Evolutionary conservation across 1,140 invertebrate genomes (phyloP).

Genomic region (Maconellicoccus hirsutus): DNA sequence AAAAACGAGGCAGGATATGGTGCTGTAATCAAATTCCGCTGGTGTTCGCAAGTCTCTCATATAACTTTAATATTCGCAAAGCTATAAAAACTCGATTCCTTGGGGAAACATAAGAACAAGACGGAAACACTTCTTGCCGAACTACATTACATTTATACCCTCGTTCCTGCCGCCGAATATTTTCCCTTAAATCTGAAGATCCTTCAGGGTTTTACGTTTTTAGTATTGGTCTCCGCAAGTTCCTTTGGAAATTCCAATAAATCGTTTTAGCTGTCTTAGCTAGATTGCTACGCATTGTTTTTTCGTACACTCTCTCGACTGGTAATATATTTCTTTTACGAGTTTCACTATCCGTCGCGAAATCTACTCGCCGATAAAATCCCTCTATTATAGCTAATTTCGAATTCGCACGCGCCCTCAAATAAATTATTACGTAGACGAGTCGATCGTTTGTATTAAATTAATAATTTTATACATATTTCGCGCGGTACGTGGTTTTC

Average conservation of each 20-base stretch:
- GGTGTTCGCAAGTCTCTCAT: constrained; percentile 15
- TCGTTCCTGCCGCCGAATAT: background rate
- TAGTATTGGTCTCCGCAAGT: constrained; percentile 7
- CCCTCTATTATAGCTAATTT: background rate
- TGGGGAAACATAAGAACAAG: constrained; percentile 6
- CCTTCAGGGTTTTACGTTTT: constrained; percentile 6
- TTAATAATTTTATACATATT: too few species aligned
- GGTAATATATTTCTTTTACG: constrained; percentile 9
- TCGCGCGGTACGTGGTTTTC: too few species aligned
- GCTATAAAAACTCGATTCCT: constrained; percentile 20
- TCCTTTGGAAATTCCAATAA: constrained; percentile 6
- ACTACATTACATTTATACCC: constrained; percentile 11
- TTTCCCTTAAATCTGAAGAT: constrained; percentile 17
- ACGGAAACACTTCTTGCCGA: constrained; percentile 1
- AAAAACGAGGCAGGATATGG: background rate
- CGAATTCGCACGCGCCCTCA: background rate
- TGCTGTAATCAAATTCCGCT: constrained; percentile 8
- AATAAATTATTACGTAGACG: background rate
- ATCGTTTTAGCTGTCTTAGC: constrained; percentile 7
- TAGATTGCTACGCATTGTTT: background rate
- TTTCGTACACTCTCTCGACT: background rate
- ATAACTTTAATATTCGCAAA: constrained; percentile 21
- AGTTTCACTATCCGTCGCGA: background rate
- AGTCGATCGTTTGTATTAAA: too few species aligned
- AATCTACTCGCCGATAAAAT: background rate